Evolutionary conservation across 2,888 invertebrate species (phyloP), one percentile per base, ranked within the genome.

Genomic region (Calliopum simillimum): DNA sequence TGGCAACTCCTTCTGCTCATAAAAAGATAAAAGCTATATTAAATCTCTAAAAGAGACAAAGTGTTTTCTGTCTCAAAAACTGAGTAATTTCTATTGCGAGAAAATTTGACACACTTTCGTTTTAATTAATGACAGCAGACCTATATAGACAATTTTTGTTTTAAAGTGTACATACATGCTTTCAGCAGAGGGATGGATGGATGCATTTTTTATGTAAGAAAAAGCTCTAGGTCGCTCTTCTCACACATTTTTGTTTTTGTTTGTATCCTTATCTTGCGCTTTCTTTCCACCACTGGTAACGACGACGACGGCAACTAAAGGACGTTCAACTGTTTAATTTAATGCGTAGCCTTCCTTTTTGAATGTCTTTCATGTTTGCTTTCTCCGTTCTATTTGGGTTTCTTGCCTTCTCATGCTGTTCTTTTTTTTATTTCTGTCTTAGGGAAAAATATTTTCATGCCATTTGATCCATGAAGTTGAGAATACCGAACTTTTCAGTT

Each of bases 361-460:
- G n/a, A n/a, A n/a, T n/a, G n/a, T n/a, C n/a, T 33, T 21, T 23
- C 16, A 58, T 23, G 44, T 64, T 46, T 63, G 47, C 44, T 46
- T 53, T 33, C 53, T 6, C 53, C 11, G 77, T 67, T 69, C 63
- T 71, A 33, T 23, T 51, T 23, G 11, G 12, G 21, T 21, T 4
- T n/a, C 46, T 21, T 53, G 43, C 56, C 53, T 33, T 8, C 51
- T 11, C 14, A 51, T 16, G 16, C 4, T 21, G 51, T 51, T 1
- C 51, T 19, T 19, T 33, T 33, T 16, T n/a, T 51, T 21, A 21
- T 14, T 51, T 19, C 51, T 4, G n/a, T 16, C 12, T n/a, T 14
- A 11, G 16, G n/a, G 13, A 21, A 16, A 51, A n/a, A 51, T 51
- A 11, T 21, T 51, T 51, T 51, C 14, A 51, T 51, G 51, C 51